phyloP scores from a whole-genome alignment of 2,797 vertebrate species.

The Bradypodion pumilum region DNA sequence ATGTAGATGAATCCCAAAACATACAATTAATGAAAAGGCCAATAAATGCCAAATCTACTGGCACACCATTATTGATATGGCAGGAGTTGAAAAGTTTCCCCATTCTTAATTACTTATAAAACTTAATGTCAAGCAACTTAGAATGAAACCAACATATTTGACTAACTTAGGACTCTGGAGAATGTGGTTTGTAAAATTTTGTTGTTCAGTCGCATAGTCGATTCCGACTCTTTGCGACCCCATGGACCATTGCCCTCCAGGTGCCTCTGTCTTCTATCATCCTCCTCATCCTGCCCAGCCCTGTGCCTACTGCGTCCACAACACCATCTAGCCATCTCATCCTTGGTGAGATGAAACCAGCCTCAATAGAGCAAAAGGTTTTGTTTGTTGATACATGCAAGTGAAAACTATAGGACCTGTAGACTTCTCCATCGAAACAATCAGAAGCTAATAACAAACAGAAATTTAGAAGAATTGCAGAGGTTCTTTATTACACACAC shows the following conservation, averaged over 20 bases:
- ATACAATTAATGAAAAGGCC: background rate
- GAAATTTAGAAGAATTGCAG: background rate
- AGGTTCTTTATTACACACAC: too few species aligned
- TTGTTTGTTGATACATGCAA: constrained; percentile 6
- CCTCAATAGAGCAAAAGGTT: background rate
- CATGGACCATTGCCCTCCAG: too few species aligned
- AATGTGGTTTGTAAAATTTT: constrained; percentile 21
- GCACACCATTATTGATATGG: background rate
- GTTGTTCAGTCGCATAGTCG: too few species aligned
- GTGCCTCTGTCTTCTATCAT: too few species aligned
- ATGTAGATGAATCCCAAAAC: constrained; percentile 30
- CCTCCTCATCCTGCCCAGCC: too few species aligned
- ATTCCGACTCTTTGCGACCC: too few species aligned
- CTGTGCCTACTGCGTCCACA: too few species aligned
- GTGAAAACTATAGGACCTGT: constrained; percentile 17
- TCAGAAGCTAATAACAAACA: background rate
- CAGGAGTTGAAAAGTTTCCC: constrained; percentile 15
- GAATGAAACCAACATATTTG: constrained; percentile 21
- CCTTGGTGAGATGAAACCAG: background rate
- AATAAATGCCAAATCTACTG: background rate
- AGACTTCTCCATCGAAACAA: constrained; percentile 18
- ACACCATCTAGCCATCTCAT: too few species aligned
- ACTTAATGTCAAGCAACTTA: constrained; percentile 39
- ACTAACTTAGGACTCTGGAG: constrained; percentile 2
- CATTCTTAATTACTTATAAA: constrained; percentile 37